Evolutionary conservation across 2,797 vertebrate genomes (phyloP).

Genomic region (Leptoclinus maculatus): DNA sequence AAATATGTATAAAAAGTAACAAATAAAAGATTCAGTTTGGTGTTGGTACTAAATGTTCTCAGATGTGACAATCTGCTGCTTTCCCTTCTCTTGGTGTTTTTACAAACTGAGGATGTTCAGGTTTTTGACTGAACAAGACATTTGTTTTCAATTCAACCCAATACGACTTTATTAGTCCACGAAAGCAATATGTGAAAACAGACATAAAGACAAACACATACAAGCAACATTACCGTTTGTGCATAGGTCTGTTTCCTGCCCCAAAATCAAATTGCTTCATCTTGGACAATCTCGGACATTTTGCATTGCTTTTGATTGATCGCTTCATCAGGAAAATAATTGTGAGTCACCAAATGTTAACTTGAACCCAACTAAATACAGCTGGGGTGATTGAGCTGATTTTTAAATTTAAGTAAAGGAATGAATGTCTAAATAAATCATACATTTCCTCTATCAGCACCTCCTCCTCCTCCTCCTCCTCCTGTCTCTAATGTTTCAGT

Average conservation of each 20-base stretch:
- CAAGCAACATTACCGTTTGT: neutral
- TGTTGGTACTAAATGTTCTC: neutral
- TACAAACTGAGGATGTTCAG: neutral
- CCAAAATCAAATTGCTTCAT: neutral
- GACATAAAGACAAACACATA: neutral
- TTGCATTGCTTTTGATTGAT: neutral
- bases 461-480: constrained; percentile 13
- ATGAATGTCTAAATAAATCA: neutral
- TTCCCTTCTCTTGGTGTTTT: neutral
- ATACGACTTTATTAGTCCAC: neutral
- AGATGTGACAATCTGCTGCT: neutral
- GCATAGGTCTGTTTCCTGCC: neutral
- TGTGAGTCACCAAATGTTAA: neutral
- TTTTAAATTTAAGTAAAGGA: constrained; percentile 16
- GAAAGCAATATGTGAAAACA: neutral
- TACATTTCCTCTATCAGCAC: constrained; percentile 4
- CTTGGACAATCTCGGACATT: neutral
- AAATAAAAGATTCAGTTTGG: neutral
- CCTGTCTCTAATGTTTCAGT: constrained; percentile 43
- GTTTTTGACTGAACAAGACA: neutral
- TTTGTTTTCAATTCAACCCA: neutral
- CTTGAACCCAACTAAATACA: neutral
- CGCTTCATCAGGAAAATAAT: neutral
- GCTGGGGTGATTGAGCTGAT: neutral
- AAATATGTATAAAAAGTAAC: no score